Evolutionary conservation across 2,113 vertebrate genomes (phyloP), one percentile per base, ranked within the genome.

Genomic region (Thalassarche chlororhynchos): DNA sequence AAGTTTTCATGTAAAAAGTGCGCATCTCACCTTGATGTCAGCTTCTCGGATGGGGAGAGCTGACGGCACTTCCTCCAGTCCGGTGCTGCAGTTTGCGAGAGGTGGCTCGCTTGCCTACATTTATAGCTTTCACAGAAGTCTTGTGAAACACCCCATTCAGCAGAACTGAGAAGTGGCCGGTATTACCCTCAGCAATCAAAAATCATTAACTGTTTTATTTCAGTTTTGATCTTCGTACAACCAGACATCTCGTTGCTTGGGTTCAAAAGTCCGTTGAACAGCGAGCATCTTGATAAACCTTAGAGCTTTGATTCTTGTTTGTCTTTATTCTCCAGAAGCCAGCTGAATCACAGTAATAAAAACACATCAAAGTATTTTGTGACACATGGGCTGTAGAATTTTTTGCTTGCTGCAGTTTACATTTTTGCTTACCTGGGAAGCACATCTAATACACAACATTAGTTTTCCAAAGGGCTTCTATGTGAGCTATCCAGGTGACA

Each of bases 61-160:
- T 57, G n/a, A 18, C 10, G 9, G 51, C 32, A 4, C 57, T 52
- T 62, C 29, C 61, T 80, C 23, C 46, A 19, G 57, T 2, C 26
- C 2, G 0, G 28, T 3, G 31, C 64, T 46, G 49, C 15, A 3
- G 2, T 17, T 12, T n/a, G 24, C 0, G 8, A 25, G 51, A 23
- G n/a, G 34, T 0, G 0, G 26, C 57, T 84, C 61, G 1, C 46
- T 32, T 14, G 1, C 25, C 38, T 8, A 0, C 15, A 24, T 82
- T 94, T 94, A 90, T 95, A 90, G 24, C 54, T 40, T 0, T 5
- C 23, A 6, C 26, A 15, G 9, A 12, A 25, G 31, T 10, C 75
- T 80, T 81, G 60, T 4, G 44, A 6, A 94, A 96, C 40, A 44
- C 5, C 9, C 3, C 7, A 5, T 12, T 10, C 3, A 6, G 31